A percentile compares a stretch with the other conserved stretches of the same genome.
Evolutionary conservation across 37 sponge, comb jelly and placozoan species (phyloP).

Genomic region (Bolinopsis microptera): DNA sequence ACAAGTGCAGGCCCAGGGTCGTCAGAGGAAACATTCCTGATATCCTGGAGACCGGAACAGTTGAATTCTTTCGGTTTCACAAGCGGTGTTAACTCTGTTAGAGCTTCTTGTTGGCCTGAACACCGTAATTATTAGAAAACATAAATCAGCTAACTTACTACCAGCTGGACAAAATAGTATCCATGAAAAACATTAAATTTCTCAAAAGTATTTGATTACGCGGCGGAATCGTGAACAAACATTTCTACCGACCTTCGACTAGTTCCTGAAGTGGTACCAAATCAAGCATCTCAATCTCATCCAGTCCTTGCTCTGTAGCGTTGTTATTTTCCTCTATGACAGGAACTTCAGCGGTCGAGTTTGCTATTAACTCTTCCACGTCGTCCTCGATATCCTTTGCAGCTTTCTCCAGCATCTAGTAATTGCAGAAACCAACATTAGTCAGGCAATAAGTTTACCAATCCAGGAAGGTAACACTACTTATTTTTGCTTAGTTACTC

Average conservation of each 20-base stretch:
- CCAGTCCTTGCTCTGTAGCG: not conserved
- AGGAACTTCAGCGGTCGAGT: not conserved
- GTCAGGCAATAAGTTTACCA: too few relatives aligned
- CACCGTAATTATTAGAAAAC: too few relatives aligned
- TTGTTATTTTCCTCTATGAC: not conserved
- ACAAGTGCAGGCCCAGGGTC: not conserved
- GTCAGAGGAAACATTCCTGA: not conserved
- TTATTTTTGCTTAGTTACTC: too few relatives aligned
- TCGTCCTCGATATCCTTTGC: not conserved
- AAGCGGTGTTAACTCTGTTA: not conserved
- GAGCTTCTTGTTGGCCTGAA: constrained; percentile 1
- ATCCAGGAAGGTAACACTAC: too few relatives aligned
- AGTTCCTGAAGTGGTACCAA: not conserved
- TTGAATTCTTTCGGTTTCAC: constrained; percentile 2
- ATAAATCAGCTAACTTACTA: too few relatives aligned
- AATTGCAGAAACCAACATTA: too few relatives aligned
- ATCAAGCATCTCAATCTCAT: not conserved
- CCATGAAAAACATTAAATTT: too few relatives aligned
- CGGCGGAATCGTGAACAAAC: too few relatives aligned
- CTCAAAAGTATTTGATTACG: too few relatives aligned
- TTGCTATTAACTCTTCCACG: not conserved
- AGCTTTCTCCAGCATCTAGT: not conserved
- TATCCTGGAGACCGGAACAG: not conserved
- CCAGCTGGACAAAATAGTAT: too few relatives aligned
- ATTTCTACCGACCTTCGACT: not conserved